phyloP scores from a whole-genome alignment of 2,797 vertebrate species.

The Takifugu rubripes region DNA sequence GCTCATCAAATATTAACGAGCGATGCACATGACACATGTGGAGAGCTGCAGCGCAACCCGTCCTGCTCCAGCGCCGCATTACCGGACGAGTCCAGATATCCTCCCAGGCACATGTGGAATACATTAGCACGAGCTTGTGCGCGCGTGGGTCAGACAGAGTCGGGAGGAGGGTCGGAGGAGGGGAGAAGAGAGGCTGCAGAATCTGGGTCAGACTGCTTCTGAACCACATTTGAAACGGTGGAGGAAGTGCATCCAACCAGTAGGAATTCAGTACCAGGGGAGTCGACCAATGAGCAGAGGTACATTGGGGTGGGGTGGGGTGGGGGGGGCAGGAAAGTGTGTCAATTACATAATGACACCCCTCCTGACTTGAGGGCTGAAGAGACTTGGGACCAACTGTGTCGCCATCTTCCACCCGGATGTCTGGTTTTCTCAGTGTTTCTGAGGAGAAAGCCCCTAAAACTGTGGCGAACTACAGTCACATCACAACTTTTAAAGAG shows the following conservation, averaged over 20 bases:
- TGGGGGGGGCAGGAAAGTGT: conserved; percentile 56
- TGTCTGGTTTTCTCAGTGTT: background rate
- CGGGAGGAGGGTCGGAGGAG: conserved; percentile 18
- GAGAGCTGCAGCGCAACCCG: background rate
- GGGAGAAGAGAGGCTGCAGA: conserved; percentile 19
- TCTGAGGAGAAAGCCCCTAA: background rate
- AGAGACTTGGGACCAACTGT: background rate
- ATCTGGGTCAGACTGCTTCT: conserved; percentile 69
- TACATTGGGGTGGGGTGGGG: background rate
- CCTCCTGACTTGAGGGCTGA: conserved; percentile 39
- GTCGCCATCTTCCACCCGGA: background rate
- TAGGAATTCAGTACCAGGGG: conserved; percentile 36
- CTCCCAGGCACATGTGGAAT: conserved; percentile 61
- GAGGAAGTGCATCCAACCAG: conserved; percentile 57
- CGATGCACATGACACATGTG: conserved; percentile 48
- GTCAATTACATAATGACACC: conserved; percentile 76
- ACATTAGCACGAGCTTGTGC: conserved; percentile 27
- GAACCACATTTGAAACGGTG: conserved; percentile 69
- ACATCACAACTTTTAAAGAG: background rate
- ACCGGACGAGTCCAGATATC: conserved; percentile 24
- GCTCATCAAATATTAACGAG: conserved; percentile 65
- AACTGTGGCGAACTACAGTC: background rate
- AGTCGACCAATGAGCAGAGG: conserved; percentile 61
- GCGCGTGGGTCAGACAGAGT: conserved; percentile 34
- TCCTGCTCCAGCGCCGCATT: background rate